A percentile compares a stretch with the other conserved stretches of the same genome.
Evolutionary conservation across 2,113 vertebrate species (phyloP).

Genomic region (Nothocercus julius): DNA sequence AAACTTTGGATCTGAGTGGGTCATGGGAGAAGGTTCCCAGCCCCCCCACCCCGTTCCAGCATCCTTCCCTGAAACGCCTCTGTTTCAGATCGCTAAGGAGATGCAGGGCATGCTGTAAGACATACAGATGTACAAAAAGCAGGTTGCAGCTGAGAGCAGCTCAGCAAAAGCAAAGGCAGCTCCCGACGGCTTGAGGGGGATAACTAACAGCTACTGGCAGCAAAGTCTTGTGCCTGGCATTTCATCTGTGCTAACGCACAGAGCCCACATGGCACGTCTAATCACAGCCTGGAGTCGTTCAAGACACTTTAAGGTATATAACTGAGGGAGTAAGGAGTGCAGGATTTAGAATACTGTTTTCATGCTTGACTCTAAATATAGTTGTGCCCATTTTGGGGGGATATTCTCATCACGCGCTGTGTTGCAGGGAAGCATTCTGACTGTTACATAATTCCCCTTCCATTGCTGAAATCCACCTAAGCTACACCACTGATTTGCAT

Average conservation of each 20-base stretch:
- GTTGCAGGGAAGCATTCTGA: neutral
- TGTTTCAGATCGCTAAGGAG: neutral
- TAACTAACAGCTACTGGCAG: neutral
- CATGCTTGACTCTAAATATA: neutral
- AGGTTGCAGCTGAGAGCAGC: neutral
- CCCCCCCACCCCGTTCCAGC: accelerated
- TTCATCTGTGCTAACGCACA: neutral
- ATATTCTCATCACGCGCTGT: neutral
- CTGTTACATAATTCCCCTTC: neutral
- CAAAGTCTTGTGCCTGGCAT: neutral
- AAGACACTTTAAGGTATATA: neutral
- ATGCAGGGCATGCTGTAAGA: neutral
- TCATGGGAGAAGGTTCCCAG: neutral
- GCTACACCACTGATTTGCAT: neutral
- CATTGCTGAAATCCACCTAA: neutral
- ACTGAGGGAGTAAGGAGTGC: neutral
- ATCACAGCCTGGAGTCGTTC: neutral
- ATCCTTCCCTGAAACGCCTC: neutral
- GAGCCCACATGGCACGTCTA: neutral
- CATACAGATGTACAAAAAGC: neutral
- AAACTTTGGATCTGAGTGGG: neutral
- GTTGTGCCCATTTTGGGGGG: neutral
- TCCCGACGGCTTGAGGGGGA: neutral
- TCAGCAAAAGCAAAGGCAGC: neutral
- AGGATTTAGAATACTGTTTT: neutral